A percentile compares a stretch with the other conserved stretches of the same genome.
These are phyloP conservation scores for Peromyscus eremicus DNA, from an alignment of 2,797 vertebrate genomes.

Conservation along the genomic window DNA sequence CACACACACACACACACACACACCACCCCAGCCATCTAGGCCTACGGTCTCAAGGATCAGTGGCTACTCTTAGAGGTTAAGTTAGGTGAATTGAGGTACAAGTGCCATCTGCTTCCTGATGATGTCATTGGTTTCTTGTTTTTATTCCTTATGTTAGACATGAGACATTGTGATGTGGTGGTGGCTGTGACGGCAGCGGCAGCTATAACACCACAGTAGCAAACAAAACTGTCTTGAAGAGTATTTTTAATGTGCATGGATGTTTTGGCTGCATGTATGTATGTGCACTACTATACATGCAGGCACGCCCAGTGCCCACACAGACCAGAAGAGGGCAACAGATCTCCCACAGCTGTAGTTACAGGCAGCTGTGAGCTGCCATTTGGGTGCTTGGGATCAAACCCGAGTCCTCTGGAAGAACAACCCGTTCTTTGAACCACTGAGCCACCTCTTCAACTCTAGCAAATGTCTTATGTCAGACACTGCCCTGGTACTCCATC, in stretches of 20 bases:
- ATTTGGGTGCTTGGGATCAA: neutral
- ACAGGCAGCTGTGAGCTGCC: neutral
- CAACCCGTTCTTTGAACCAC: neutral
- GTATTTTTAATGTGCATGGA: neutral
- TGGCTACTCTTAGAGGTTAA: neutral
- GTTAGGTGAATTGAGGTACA: neutral
- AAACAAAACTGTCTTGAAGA: neutral
- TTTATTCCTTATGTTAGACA: neutral
- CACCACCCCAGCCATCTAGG: neutral
- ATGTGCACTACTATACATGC: neutral
- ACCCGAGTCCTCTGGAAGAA: neutral
- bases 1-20: neutral
- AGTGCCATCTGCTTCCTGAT: neutral
- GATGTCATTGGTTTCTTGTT: neutral
- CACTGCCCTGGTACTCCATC: neutral
- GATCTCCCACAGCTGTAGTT: neutral
- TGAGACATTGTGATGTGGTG: neutral
- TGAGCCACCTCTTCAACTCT: neutral
- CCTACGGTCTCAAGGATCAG: neutral
- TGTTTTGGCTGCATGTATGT: neutral
- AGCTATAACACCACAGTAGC: neutral
- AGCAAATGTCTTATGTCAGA: neutral
- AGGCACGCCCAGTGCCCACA: neutral
- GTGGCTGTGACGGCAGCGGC: too few relatives aligned
- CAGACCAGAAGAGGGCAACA: neutral